Evolutionary conservation across 2,113 vertebrate species (phyloP).

Genomic region (Pholis gunnellus): DNA sequence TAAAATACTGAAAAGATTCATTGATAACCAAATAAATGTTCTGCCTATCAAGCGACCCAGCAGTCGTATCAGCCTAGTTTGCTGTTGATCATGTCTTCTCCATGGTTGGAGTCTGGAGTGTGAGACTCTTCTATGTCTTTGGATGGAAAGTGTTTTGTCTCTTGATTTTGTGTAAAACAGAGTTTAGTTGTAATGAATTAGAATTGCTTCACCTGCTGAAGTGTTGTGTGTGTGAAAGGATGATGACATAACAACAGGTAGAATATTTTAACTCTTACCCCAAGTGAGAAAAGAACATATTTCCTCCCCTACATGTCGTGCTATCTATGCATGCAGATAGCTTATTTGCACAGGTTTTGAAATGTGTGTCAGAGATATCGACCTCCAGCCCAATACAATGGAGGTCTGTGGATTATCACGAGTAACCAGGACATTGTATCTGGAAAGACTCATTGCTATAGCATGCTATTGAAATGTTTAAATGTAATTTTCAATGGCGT

Average conservation of each 20-base stretch:
- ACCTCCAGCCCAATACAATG: conserved; percentile 15
- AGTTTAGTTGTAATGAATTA: background rate
- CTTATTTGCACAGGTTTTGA: conserved; percentile 46
- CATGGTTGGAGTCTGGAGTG: too few species aligned
- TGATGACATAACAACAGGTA: background rate
- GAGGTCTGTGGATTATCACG: conserved; percentile 16
- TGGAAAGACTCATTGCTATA: conserved; percentile 1
- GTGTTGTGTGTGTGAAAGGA: too few species aligned
- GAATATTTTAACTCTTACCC: conserved; percentile 38
- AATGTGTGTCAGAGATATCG: conserved; percentile 40
- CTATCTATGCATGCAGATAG: conserved; percentile 1
- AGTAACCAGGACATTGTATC: conserved; percentile 16
- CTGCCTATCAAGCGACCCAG: background rate
- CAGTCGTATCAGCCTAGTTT: background rate
- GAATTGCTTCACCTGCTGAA: too few species aligned
- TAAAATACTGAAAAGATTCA: background rate
- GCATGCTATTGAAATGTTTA: conserved; percentile 28
- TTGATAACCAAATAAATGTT: background rate
- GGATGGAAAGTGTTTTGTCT: background rate
- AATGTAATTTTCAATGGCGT: background rate
- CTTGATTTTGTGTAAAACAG: background rate
- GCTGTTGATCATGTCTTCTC: background rate
- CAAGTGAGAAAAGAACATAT: conserved; percentile 14
- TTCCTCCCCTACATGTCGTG: background rate
- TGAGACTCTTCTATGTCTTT: background rate